Conservation (phyloP, 1,140 invertebrate genomes). For the Zaprionus taronus region DNA sequence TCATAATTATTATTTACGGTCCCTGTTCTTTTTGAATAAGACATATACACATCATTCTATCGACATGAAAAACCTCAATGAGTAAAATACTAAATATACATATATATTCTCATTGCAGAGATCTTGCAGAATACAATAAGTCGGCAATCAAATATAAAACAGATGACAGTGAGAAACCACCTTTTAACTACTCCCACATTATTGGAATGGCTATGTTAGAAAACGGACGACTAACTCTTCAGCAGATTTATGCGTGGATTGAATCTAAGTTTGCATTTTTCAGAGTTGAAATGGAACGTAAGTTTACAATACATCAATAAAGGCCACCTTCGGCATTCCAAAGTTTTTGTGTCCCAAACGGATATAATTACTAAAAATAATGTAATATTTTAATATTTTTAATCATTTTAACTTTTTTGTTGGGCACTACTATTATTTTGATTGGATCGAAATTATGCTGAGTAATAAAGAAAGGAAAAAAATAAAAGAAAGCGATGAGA, state of each 20-base stretch:
- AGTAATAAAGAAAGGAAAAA: too few species aligned
- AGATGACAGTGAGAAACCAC: slow-evolving; percentile 73
- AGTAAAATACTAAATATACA: neutral
- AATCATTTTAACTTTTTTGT: too few species aligned
- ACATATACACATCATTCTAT: too few species aligned
- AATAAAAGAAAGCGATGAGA: too few species aligned
- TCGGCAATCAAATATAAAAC: slow-evolving; percentile 65
- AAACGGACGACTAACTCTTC: slow-evolving; percentile 75
- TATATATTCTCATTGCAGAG: slow-evolving; percentile 46
- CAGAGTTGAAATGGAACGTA: slow-evolving; percentile 81
- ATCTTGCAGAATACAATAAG: slow-evolving; percentile 69
- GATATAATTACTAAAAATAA: too few species aligned
- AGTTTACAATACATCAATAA: slow-evolving; percentile 26
- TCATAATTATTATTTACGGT: too few species aligned
- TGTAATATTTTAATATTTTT: too few species aligned
- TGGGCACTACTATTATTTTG: too few species aligned
- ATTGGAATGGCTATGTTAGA: slow-evolving; percentile 83
- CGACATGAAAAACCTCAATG: neutral
- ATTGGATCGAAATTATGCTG: too few species aligned
- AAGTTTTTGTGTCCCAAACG: too few species aligned
- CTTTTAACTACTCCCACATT: slow-evolving; percentile 83
- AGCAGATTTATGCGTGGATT: slow-evolving; percentile 83
- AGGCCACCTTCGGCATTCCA: too few species aligned
- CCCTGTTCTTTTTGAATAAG: too few species aligned
- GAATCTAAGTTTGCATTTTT: slow-evolving; percentile 81